phyloP scores from a whole-genome alignment of 2,797 vertebrate genomes.

The Myotis daubentonii region DNA sequence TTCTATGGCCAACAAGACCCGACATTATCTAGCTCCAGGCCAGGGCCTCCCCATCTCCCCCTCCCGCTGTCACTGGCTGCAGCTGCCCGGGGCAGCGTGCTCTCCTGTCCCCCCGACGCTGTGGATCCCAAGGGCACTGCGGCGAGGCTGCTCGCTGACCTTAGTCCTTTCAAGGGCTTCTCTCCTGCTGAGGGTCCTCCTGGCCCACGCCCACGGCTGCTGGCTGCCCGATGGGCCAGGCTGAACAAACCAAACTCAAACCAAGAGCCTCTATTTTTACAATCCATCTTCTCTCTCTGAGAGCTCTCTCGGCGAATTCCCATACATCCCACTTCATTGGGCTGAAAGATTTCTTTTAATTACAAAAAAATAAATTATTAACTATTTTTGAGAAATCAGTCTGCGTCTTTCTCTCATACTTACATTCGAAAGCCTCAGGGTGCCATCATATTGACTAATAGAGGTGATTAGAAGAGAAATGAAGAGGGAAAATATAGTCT shows the following conservation, averaged over 20 bases:
- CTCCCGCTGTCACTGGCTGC: neutral
- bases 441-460: conserved; percentile 32
- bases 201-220: neutral
- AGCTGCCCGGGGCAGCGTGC: neutral
- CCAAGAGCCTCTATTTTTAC: neutral
- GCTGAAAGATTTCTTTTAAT: neutral
- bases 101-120: neutral
- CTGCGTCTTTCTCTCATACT: neutral
- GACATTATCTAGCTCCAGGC: fast-evolving
- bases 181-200: neutral
- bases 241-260: neutral
- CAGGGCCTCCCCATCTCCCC: too few relatives aligned
- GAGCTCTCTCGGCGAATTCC: neutral
- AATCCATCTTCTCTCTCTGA: neutral
- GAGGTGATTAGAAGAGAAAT: neutral
- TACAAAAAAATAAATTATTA: conserved; percentile 15
- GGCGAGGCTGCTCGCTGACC: too few relatives aligned
- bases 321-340: conserved; percentile 15
- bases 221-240: neutral
- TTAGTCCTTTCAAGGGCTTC: neutral
- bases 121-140: neutral
- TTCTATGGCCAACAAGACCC: neutral
- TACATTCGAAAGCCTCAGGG: neutral
- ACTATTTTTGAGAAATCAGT: conserved; percentile 19
- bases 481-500: neutral